Conservation (phyloP, 2,888 invertebrate genomes). For the Erebia aethiops region DNA sequence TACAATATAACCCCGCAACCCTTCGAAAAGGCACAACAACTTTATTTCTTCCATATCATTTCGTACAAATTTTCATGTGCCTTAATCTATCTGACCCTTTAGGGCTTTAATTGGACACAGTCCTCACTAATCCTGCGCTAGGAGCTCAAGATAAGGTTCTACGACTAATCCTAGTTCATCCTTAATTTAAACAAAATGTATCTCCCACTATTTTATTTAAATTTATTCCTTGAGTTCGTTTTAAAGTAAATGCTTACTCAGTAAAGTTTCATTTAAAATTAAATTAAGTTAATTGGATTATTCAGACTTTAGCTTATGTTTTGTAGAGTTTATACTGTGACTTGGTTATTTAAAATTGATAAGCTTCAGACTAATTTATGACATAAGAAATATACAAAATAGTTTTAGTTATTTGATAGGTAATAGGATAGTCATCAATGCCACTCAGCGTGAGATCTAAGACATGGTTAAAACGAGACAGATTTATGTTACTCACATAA, state of each 20-base stretch:
- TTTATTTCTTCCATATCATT: conserved; percentile 10
- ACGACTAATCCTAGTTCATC: conserved; percentile 28
- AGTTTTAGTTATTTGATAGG: too few species aligned
- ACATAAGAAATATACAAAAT: too few species aligned
- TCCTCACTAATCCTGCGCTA: conserved; percentile 29
- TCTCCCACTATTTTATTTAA: conserved; percentile 23
- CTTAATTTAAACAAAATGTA: conserved; percentile 30
- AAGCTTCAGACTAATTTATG: too few species aligned
- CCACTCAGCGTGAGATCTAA: too few species aligned
- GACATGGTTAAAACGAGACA: too few species aligned
- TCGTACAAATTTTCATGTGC: conserved; percentile 22
- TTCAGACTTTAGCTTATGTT: background rate
- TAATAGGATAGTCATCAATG: too few species aligned
- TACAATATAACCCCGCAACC: background rate
- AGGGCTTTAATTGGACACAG: conserved; percentile 33
- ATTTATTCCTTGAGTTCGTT: conserved; percentile 23
- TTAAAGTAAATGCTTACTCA: background rate
- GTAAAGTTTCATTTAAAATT: background rate
- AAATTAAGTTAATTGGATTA: background rate
- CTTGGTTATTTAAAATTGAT: too few species aligned
- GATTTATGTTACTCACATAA: too few species aligned
- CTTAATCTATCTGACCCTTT: conserved; percentile 30
- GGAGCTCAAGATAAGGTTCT: conserved; percentile 26
- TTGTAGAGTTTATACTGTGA: background rate
- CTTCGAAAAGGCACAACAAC: conserved; percentile 5